These are phyloP conservation scores for Tinea semifulvella DNA, from an alignment of 2,888 invertebrate species.

Conservation along the genomic window DNA sequence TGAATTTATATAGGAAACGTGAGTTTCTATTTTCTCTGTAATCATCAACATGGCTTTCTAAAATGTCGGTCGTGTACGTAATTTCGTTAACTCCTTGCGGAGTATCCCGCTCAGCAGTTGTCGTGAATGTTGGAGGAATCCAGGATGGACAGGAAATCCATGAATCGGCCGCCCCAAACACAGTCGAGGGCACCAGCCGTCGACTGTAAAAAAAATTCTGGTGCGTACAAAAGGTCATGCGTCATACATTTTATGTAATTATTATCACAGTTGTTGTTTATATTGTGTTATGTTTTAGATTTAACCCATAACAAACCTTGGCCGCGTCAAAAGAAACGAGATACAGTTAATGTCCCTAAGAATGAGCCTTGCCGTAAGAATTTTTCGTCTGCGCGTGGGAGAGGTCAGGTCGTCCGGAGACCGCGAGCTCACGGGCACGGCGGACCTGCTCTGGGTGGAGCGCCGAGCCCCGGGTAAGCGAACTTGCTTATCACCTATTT, in stretches of 20 bases:
- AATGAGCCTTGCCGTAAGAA: conserved; percentile 73
- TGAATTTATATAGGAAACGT: conserved; percentile 31
- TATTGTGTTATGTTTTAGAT: conserved; percentile 30
- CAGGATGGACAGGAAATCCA: conserved; percentile 82
- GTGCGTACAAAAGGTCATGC: conserved; percentile 45
- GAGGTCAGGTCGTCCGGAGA: conserved; percentile 76
- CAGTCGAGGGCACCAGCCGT: conserved; percentile 74
- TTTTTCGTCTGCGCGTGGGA: conserved; percentile 72
- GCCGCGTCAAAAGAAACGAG: conserved; percentile 72
- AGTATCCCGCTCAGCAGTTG: conserved; percentile 66
- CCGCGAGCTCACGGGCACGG: conserved; percentile 70
- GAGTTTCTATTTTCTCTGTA: conserved; percentile 62
- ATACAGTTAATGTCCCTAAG: conserved; percentile 64
- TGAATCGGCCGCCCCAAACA: conserved; percentile 72
- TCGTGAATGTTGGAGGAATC: conserved; percentile 65
- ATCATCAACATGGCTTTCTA: conserved; percentile 82
- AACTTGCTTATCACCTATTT: background rate
- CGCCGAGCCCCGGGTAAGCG: conserved; percentile 72
- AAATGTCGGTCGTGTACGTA: conserved; percentile 79
- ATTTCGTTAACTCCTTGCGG: conserved; percentile 77
- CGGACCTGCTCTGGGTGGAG: conserved; percentile 67
- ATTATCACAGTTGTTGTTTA: conserved; percentile 14
- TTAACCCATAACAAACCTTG: conserved; percentile 64
- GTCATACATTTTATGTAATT: conserved; percentile 24
- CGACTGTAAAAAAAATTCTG: conserved; percentile 80